Conservation (phyloP, 2,797 vertebrate genomes). For the Mormyrus hasselquistii region DNA sequence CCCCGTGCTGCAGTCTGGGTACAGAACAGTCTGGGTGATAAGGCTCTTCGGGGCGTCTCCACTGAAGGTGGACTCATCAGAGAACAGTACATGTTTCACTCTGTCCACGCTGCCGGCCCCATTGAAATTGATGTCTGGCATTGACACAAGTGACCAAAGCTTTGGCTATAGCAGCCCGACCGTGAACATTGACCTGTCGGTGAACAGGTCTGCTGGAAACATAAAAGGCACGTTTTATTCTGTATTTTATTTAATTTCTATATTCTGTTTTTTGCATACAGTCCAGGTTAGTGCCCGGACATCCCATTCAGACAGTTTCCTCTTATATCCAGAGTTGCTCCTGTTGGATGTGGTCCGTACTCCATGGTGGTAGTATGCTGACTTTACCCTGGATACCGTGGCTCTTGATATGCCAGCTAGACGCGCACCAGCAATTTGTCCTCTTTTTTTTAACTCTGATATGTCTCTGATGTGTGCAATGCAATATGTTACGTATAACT, state of each 20-base stretch:
- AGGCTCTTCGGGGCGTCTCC: no score
- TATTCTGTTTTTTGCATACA: neutral
- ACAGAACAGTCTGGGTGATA: no score
- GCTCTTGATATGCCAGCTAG: neutral
- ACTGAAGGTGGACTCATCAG: no score
- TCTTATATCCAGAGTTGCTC: neutral
- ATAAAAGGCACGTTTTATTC: neutral
- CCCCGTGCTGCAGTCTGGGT: no score
- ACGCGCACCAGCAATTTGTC: neutral
- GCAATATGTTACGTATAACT: neutral
- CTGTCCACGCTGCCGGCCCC: neutral
- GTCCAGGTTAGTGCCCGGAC: neutral
- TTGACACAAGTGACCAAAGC: neutral
- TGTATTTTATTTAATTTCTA: neutral
- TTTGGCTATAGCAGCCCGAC: neutral
- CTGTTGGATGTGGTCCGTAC: neutral
- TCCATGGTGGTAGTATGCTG: neutral
- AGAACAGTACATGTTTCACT: no score
- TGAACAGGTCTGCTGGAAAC: neutral
- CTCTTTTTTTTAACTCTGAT: neutral
- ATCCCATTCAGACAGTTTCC: neutral
- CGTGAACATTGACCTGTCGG: neutral
- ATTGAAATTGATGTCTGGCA: neutral
- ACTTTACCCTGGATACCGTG: neutral
- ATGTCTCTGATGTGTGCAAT: neutral